These are phyloP conservation scores for Iguana delicatissima DNA, from an alignment of 2,797 vertebrate genomes.

Conservation along the genomic window DNA sequence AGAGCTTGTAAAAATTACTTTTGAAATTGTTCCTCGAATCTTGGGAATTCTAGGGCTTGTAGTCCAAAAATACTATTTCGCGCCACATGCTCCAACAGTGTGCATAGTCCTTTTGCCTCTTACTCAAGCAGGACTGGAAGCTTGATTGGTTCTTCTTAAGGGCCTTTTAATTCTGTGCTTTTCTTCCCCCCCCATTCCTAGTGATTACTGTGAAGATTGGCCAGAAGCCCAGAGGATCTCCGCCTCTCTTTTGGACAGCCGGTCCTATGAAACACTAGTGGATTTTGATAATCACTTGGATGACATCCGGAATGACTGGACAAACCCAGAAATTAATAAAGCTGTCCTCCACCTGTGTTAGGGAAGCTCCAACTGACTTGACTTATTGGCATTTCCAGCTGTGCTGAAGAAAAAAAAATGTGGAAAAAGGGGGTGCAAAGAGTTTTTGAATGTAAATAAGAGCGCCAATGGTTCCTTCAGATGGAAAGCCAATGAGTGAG, in stretches of 20 bases:
- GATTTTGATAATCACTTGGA: constrained; percentile 99
- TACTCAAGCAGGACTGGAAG: background rate
- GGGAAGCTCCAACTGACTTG: constrained; percentile 54
- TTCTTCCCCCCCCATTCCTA: constrained; percentile 69
- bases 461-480: constrained; percentile 41
- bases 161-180: constrained; percentile 33
- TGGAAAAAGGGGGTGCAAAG: background rate
- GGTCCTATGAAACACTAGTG: constrained; percentile 92
- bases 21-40: fast-evolving
- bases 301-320: constrained; percentile 98
- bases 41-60: too few relatives aligned
- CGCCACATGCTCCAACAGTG: fast-evolving
- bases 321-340: constrained; percentile 98
- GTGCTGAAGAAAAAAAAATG: constrained; percentile 59
- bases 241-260: constrained; percentile 89
- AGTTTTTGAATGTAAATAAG: constrained; percentile 75
- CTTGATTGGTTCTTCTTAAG: background rate
- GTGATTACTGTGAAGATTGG: constrained; percentile 97
- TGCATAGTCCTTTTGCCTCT: background rate
- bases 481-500: constrained; percentile 63
- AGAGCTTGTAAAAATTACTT: too few relatives aligned
- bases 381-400: constrained; percentile 43
- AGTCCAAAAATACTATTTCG: too few relatives aligned
- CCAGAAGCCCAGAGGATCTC: constrained; percentile 94
- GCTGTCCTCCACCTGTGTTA: constrained; percentile 95